Evolutionary conservation across 2,797 vertebrate genomes (phyloP), one percentile per base, ranked within the genome.

Genomic region (Thripadectes ignobilis): DNA sequence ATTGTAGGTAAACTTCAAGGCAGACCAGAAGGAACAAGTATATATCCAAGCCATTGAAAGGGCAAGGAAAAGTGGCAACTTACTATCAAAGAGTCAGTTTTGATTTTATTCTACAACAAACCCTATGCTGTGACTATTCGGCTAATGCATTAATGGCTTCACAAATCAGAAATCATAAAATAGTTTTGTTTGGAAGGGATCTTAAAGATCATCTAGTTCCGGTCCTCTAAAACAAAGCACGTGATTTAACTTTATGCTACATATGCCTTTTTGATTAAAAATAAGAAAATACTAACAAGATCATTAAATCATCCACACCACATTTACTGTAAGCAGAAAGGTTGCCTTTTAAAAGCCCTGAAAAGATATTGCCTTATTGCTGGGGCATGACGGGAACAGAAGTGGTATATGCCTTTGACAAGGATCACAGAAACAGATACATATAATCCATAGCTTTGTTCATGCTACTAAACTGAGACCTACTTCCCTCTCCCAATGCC

Each of bases 91-190:
- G 29, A 79, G 51, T 76, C 43, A 32, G 36, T 34, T 91, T 38
- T 63, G n/a, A 68, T 74, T 73, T 76, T 67, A 59, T 54, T n/a
- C 49, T 81, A 58, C 73, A 89, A 85, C 12, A 81, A 75, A 84
- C 15, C 7, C n/a, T 72, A 32, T 0, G 0, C 0, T 52, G 45
- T 17, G 26, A 63, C 48, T 41, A 1, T 63, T 74, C 62, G 74
- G 61, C 63, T 58, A 57, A 54, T 3, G 11, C 7, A 1, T 67
- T 63, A 90, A 71, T 45, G 49, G 20, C 43, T 72, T 66, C 52
- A 59, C 7, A 23, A 59, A 52, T 34, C 23, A 65, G n/a, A 32
- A 69, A 77, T 57, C 51, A 58, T 6, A 51, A 14, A 71, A 36
- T 14, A 51, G 30, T 46, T 21, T 52, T 26, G 34, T 18, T 72